phyloP scores from a whole-genome alignment of 2,113 vertebrate species.

The Callionymus lyra region DNA sequence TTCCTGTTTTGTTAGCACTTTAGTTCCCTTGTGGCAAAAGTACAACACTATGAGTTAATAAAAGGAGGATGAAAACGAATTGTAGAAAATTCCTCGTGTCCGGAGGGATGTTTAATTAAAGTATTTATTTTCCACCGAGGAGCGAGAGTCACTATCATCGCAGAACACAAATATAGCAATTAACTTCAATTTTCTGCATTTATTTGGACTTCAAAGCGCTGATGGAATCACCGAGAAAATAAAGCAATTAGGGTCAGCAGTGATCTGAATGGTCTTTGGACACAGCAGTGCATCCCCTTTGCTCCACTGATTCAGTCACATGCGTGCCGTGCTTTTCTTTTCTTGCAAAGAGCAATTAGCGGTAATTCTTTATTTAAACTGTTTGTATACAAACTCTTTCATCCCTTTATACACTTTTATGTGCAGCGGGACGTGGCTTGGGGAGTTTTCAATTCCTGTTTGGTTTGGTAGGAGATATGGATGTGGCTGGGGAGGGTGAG shows the following conservation, averaged over 20 bases:
- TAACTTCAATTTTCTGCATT: slow-evolving; percentile 70
- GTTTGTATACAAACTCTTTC: slow-evolving; percentile 72
- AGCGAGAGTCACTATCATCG: slow-evolving; percentile 60
- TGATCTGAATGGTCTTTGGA: slow-evolving; percentile 61
- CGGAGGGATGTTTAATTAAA: slow-evolving; percentile 64
- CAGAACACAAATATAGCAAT: slow-evolving; percentile 70
- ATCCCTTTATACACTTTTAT: slow-evolving; percentile 70
- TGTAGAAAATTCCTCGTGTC: slow-evolving; percentile 51
- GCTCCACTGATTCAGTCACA: slow-evolving; percentile 57
- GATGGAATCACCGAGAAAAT: slow-evolving; percentile 66
- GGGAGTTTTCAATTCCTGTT: slow-evolving; percentile 62
- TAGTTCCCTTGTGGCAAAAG: slow-evolving; percentile 42
- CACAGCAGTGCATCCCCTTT: slow-evolving; percentile 46
- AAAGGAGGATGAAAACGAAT: slow-evolving; percentile 52
- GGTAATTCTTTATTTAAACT: slow-evolving; percentile 73
- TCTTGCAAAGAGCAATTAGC: slow-evolving; percentile 66
- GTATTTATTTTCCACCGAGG: slow-evolving; percentile 62
- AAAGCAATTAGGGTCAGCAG: slow-evolving; percentile 67
- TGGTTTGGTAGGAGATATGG: slow-evolving; percentile 48
- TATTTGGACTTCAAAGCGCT: slow-evolving; percentile 68
- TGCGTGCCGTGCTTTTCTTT: slow-evolving; percentile 67
- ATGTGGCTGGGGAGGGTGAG: slow-evolving; percentile 41
- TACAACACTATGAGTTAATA: slow-evolving; percentile 52
- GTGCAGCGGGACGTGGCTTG: slow-evolving; percentile 57
- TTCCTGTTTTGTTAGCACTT: slow-evolving; percentile 55